Base-by-base conservation (phyloP, 2,888 invertebrate species). In the Polietes domitor region DNA sequence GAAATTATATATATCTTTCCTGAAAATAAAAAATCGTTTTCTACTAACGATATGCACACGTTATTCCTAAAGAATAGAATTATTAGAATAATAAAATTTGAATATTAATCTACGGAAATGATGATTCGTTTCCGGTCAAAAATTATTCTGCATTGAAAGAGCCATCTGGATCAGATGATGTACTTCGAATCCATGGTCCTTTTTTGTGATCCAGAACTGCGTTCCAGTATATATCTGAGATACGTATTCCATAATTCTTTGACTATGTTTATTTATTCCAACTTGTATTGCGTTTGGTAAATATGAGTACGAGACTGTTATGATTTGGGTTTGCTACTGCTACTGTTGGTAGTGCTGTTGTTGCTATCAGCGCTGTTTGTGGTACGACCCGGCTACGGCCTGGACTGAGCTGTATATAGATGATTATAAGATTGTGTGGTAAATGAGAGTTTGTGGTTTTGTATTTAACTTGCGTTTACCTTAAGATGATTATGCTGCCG, bases 351-450 rank as follows among this genome's bases (percentile, higher is more conserved):
- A 78, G 68, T 81, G 79, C 76, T 73, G 63, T 43, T 80, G 77
- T 17, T 53, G 9, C 28, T 26, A 70, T n/a, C 47, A 43, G 55
- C 55, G 50, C 37, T 77, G 71, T 32, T 43, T 68, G 68, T 26
- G 58, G 58, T 26, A 26, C 26, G 12, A 58, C 15, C 47, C 2
- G 15, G 50, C 12, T 17, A 19, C 6, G 12, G 58, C 7, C 21
- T 5, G 19, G 53, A 21, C 17, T 43, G 24, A 58, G 21, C 50
- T 82, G 76, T 63, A 28, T 77, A 70, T 61, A 72, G 77, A 79
- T 85, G 77, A 85, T 85, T 77, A 86, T 83, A 65, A 78, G 81
- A 81, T 84, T 78, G 78, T 80, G 75, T 68, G 77, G 75, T 78
- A 84, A 84, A 72, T 81, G 74, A 77, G 77, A 80, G 77, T 78